Conservation (phyloP, 2,888 invertebrate genomes). For the Amphimallon solstitiale region DNA sequence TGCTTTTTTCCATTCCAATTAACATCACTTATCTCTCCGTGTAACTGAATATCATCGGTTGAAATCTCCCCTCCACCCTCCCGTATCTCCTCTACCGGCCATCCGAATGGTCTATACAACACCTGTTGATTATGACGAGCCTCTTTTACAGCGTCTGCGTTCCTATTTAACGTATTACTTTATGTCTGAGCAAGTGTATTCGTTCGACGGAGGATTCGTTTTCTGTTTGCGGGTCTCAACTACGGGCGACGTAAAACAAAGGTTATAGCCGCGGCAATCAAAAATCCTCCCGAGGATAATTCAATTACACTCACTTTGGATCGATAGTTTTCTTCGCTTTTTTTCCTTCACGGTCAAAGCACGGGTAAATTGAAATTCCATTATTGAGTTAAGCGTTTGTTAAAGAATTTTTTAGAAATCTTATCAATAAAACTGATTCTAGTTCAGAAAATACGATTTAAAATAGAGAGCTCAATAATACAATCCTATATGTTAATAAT, state of each 20-base stretch:
- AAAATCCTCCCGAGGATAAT: neutral
- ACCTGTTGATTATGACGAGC: slow-evolving; percentile 21
- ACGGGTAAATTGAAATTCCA: too few relatives aligned
- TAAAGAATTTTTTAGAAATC: too few relatives aligned
- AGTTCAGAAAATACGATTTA: too few relatives aligned
- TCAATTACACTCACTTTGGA: too few relatives aligned
- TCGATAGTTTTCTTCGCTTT: too few relatives aligned
- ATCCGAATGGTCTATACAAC: slow-evolving; percentile 1
- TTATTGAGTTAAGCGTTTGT: too few relatives aligned
- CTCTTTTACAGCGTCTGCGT: slow-evolving; percentile 9
- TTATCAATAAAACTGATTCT: too few relatives aligned
- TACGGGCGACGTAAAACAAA: slow-evolving; percentile 1
- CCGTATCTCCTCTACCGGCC: neutral
- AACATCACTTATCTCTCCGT: slow-evolving; percentile 6
- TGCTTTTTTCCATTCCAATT: slow-evolving; percentile 14
- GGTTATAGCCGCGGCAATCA: neutral
- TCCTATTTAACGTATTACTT: slow-evolving; percentile 19
- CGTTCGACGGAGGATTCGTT: neutral
- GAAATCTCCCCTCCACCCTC: too few relatives aligned
- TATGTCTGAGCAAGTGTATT: neutral
- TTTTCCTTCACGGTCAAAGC: too few relatives aligned
- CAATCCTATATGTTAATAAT: too few relatives aligned
- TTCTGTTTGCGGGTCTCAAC: neutral
- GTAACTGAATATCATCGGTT: slow-evolving; percentile 13
- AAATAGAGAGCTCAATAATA: too few relatives aligned